Percentiles rank a stretch among this genome's conserved stretches.
Evolutionary conservation across 2,797 vertebrate species (phyloP).

Genomic region (Lerista edwardsae): DNA sequence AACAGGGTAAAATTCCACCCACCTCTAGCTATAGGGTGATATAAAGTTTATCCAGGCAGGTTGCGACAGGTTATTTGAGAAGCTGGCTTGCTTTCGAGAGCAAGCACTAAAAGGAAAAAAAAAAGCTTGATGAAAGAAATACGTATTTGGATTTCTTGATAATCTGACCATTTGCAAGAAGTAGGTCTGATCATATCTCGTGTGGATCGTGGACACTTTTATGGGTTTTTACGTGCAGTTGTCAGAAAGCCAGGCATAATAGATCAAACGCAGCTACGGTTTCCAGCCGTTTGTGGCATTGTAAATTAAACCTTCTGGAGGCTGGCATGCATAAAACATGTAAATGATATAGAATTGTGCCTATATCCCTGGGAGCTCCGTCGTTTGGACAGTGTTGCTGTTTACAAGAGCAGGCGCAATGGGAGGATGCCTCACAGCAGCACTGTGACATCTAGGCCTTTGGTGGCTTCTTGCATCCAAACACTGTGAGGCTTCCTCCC

Average conservation of each 20-base stretch:
- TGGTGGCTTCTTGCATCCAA: too few relatives aligned
- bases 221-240: conserved; percentile 1
- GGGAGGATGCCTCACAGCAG: neutral
- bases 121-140: neutral
- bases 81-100: neutral
- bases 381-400: neutral
- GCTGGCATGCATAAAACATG: conserved; percentile 16
- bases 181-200: neutral
- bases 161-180: conserved; percentile 25
- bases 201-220: conserved; percentile 5
- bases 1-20: neutral
- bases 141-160: neutral
- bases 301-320: conserved; percentile 33
- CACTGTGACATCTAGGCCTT: neutral
- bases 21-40: neutral
- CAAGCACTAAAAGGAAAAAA: conserved; percentile 1
- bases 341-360: neutral
- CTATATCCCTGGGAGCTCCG: neutral
- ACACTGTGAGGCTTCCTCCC: too few relatives aligned
- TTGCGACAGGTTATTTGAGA: neutral
- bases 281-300: conserved; percentile 29
- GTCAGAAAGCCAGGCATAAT: neutral
- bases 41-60: neutral
- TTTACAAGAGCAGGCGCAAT: neutral
- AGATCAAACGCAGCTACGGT: conserved; percentile 33